Evolutionary conservation across 2,888 invertebrate genomes (phyloP), one percentile per base, ranked within the genome.

Genomic region (Cosmia pyralina): DNA sequence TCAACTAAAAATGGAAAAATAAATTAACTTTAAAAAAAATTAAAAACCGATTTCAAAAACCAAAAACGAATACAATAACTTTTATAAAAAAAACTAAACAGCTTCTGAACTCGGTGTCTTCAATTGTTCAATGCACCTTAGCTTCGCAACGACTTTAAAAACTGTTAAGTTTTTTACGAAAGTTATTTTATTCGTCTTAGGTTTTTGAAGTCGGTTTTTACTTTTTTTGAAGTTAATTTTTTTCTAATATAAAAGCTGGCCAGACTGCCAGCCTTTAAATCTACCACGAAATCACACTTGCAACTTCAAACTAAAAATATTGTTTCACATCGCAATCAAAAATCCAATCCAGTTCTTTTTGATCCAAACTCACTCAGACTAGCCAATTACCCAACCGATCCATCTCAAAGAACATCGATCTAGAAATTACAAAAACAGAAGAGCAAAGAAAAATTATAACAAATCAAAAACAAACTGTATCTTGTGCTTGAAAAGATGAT

Each of bases 401-500:
- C 50, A 68, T 59, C 52, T 73, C 79, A 73, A 82, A 82, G 79
- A 63, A 52, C 1, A 69, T 77, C 41, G 19, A 46, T 68, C 34
- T 19, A 64, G 64, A 57, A 67, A 66, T 70, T 72, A 76, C 68
- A 80, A 67, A 68, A 68, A 62, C 52, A 69, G 48, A 60, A 46
- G 10, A 72, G 60, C n/a, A 62, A 73, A 68, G 50, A 64, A 28
- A 75, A 74, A 81, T 75, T 75, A 77, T 70, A 75, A 74, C 71
- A 79, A 82, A 72, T 77, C 59, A 71, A 65, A 83, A 79, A 75
- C 70, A 69, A 72, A 82, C 74, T 73, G 72, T 77, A 69, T 82
- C 79, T 72, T 74, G 78, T 73, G 52, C 70, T 74, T 75, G 86
- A 80, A 81, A 87, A 87, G 86, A 88, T 88, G 88, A 90, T 90